Base-by-base conservation (phyloP, 1,140 invertebrate species). In the Cephus cinctus region DNA sequence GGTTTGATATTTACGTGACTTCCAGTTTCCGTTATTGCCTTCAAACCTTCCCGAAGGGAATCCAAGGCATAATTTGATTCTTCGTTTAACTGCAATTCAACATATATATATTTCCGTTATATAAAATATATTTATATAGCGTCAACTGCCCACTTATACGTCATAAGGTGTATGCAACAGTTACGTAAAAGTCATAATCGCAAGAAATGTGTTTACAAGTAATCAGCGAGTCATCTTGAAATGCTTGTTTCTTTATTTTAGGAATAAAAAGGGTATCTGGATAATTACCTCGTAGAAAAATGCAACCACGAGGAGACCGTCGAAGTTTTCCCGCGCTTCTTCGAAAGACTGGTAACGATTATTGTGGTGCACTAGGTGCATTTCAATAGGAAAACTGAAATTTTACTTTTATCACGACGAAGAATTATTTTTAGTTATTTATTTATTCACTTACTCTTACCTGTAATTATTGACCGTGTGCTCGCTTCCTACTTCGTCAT, bases 401-500 rank as follows among this genome's bases (percentile, higher is more conserved):
- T 20, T 45, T n/a, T n/a, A n/a, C n/a, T n/a, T n/a, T n/a, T n/a
- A n/a, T n/a, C n/a, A n/a, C n/a, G n/a, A n/a, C n/a, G n/a, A n/a
- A n/a, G n/a, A n/a, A n/a, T n/a, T n/a, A n/a, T n/a, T n/a, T n/a
- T n/a, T n/a, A n/a, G n/a, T n/a, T n/a, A n/a, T n/a, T n/a, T n/a
- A n/a, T 8, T 27, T n/a, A 27, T 27, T 27, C 25, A 27, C 25
- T 27, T n/a, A 27, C 25, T 27, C 30, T 54, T 50, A 68, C 65
- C 52, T 60, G 23, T 62, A 42, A 38, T 82, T 80, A 50, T 90
- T 86, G 18, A 96, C 84, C 25, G 81, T 82, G 73, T 94, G 92
- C 73, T 96, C 94, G 12, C 89, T 92, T 19, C 93, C 93, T 21
- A 82, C 65, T 0, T 80, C 81, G 58, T 91, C 83, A 45, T 87